phyloP scores from a whole-genome alignment of 2,113 vertebrate genomes.

The Grus americana region DNA sequence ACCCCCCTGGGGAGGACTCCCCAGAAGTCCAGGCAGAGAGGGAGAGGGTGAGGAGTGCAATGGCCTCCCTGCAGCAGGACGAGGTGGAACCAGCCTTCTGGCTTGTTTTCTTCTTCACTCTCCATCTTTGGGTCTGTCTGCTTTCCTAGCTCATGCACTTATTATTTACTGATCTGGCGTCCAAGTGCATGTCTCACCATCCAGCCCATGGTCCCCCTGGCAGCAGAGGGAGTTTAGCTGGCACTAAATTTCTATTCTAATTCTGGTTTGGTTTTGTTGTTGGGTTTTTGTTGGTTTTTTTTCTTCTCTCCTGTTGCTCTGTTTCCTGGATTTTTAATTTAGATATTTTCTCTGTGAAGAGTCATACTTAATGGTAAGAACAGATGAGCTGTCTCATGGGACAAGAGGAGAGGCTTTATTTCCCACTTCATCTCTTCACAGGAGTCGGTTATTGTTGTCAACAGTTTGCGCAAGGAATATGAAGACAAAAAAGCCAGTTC shows the following conservation, averaged over 20 bases:
- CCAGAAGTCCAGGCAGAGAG: constrained; percentile 85
- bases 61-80: constrained; percentile 63
- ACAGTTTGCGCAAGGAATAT: constrained; percentile 85
- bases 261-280: not conserved
- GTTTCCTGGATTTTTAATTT: not conserved
- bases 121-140: not conserved
- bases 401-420: not conserved
- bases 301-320: not conserved
- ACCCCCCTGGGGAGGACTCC: constrained; percentile 77
- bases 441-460: constrained; percentile 82
- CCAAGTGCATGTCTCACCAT: accelerated
- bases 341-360: not conserved
- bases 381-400: not conserved
- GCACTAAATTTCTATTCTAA: not conserved
- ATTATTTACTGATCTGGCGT: not conserved
- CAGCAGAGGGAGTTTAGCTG: not conserved
- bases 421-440: constrained; percentile 19
- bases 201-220: not conserved
- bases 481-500: constrained; percentile 71
- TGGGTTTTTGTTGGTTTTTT: not conserved
- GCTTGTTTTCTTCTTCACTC: accelerated
- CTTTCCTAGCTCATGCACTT: not conserved
- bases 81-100: constrained; percentile 68
- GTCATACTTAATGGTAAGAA: not conserved
- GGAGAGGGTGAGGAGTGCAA: constrained; percentile 63